phyloP scores from a whole-genome alignment of 1,140 invertebrate species.

The Pantala flavescens region DNA sequence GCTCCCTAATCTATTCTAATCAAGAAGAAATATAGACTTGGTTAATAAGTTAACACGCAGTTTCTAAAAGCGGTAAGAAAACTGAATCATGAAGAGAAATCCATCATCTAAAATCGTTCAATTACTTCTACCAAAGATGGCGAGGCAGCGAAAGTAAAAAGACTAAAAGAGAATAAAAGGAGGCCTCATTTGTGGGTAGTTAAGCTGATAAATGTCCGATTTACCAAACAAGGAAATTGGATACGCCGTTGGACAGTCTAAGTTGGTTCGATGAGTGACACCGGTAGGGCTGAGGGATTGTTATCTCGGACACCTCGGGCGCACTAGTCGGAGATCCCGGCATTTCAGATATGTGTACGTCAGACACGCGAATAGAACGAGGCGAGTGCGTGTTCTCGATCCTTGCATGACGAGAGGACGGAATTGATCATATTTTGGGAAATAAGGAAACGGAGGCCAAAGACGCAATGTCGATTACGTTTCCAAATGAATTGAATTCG shows the following conservation, averaged over 20 bases:
- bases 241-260: neutral
- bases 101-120: too few relatives aligned
- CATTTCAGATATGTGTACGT: neutral
- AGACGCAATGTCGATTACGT: neutral
- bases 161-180: neutral
- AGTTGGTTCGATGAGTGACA: neutral
- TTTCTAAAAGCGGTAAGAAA: too few relatives aligned
- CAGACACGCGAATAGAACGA: neutral
- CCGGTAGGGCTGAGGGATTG: neutral
- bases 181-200: neutral
- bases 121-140: too few relatives aligned
- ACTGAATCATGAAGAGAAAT: too few relatives aligned
- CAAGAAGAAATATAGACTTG: too few relatives aligned
- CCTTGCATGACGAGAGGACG: neutral
- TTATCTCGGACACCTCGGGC: neutral
- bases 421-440: neutral
- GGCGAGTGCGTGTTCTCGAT: neutral
- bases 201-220: neutral
- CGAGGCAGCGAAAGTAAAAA: too few relatives aligned
- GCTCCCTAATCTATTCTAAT: too few relatives aligned
- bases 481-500: neutral
- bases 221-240: neutral
- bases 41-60: too few relatives aligned
- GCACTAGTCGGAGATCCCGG: neutral
- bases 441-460: neutral